Conservation (phyloP, 2,888 invertebrate species). For the Syritta pipiens region DNA sequence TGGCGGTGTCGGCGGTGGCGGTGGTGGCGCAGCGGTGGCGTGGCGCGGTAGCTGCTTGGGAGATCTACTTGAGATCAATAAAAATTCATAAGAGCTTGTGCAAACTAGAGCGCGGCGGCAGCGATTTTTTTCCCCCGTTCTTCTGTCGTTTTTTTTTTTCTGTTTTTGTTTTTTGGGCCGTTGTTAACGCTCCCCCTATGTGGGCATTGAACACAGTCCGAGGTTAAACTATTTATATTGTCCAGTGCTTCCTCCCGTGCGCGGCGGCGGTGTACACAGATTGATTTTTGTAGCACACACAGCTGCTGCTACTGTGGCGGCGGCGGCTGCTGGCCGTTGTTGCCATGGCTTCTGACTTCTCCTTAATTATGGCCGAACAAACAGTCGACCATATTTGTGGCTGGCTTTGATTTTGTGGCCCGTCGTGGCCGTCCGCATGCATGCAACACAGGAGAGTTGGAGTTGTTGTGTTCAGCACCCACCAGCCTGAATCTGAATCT, state of each 20-base stretch:
- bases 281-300: constrained; percentile 46
- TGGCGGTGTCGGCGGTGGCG: not conserved
- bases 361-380: constrained; percentile 63
- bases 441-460: constrained; percentile 4
- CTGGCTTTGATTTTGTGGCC: constrained; percentile 56
- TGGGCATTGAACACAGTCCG: constrained; percentile 65
- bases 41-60: constrained; percentile 39
- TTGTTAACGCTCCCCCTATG: constrained; percentile 48
- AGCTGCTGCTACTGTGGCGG: constrained; percentile 31
- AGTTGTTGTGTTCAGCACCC: constrained; percentile 41
- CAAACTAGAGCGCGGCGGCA: constrained; percentile 47
- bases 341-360: constrained; percentile 66
- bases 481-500: constrained; percentile 12
- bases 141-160: constrained; percentile 7
- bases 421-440: constrained; percentile 1
- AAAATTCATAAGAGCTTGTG: constrained; percentile 66
- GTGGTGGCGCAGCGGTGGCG: not conserved
- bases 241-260: constrained; percentile 57
- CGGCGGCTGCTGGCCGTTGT: constrained; percentile 25
- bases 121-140: constrained; percentile 3
- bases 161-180: constrained; percentile 34
- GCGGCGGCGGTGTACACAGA: constrained; percentile 31
- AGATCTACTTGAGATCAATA: constrained; percentile 69
- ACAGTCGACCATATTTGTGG: constrained; percentile 60
- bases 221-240: constrained; percentile 68